Base-by-base conservation (phyloP, 2,888 invertebrate genomes). In the Auanema sp. region DNA sequence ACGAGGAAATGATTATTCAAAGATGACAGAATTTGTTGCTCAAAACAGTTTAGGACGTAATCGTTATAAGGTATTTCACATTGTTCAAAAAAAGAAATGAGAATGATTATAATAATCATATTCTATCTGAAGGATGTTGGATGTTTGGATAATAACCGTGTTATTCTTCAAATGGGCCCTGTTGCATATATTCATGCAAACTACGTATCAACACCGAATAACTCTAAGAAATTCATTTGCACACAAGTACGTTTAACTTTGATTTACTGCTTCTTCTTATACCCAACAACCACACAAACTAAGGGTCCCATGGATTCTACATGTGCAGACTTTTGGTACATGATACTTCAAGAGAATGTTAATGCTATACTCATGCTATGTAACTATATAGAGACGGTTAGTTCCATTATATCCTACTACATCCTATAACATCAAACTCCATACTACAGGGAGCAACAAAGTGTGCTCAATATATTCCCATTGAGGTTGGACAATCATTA, bases 151-250 rank as follows among this genome's bases (percentile, higher is more conserved):
- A 24, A 61, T 14, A 55, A 21, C 18, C 44, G 61, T 10, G 56
- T 61, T 8, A 16, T 21, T 4, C 55, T 61, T 11, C 43, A 16
- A 2, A 40, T 61, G n/a, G 61, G 61, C 0, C 18, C 54, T 8
- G 54, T 47, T 12, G 23, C 54, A 23, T 61, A 61, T 40, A 61
- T 61, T 40, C 55, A 61, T 33, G 61, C 61, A 14, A 61, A 61
- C 40, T 61, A 55, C 42, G 61, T 61, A 12, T 11, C n/a, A 14
- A 33, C 24, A n/a, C 10, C 16, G 14, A 25, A 54, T 1, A 23
- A 33, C 18, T 49, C 47, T 21, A 54, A 55, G 47, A 43, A 33
- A 21, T 61, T 61, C 61, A 61, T 61, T 44, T 61, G 61, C 40
- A 54, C 54, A 16, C 61, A 62, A 52, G 55, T 55, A 40, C 24